Percentiles rank a stretch among this genome's conserved stretches.
Conservation (phyloP, 1,140 invertebrate species). For the Polypedilum pembai region DNA sequence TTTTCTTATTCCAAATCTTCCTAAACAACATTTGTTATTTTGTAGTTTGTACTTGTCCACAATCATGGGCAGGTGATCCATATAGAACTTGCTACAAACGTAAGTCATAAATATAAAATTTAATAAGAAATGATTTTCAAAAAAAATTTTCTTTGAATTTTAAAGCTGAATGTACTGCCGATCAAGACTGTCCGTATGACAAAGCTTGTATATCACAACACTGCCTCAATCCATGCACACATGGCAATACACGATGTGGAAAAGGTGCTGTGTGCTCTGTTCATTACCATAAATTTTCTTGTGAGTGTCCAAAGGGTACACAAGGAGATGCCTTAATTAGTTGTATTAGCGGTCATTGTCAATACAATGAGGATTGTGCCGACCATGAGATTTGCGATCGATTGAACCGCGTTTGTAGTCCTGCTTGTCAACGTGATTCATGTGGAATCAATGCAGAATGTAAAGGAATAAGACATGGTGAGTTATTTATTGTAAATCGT, state of each 20-base stretch:
- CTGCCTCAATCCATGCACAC: conserved; percentile 69
- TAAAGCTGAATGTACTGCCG: conserved; percentile 72
- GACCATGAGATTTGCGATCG: conserved; percentile 78
- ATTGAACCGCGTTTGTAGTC: conserved; percentile 72
- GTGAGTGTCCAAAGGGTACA: conserved; percentile 72
- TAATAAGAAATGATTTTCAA: conserved; percentile 22
- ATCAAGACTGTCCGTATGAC: conserved; percentile 79
- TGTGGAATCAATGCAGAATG: conserved; percentile 71
- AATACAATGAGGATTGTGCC: conserved; percentile 83
- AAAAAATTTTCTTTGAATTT: conserved; percentile 33
- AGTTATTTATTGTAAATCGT: conserved; percentile 41
- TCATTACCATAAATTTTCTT: conserved; percentile 66
- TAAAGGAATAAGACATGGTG: conserved; percentile 55
- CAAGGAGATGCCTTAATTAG: conserved; percentile 73
- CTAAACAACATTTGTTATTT: not conserved
- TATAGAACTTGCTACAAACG: conserved; percentile 77
- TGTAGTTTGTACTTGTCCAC: conserved; percentile 65
- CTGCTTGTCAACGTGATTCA: conserved; percentile 67
- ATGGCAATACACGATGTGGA: conserved; percentile 59
- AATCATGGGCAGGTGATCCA: conserved; percentile 79
- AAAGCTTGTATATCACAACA: conserved; percentile 70
- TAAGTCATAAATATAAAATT: conserved; percentile 47
- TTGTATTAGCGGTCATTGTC: conserved; percentile 76
- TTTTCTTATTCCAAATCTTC: not conserved
- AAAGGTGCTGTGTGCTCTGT: conserved; percentile 69